Percentiles rank a stretch among this genome's conserved stretches.
Evolutionary conservation across 1,140 invertebrate species (phyloP).

Genomic region (Halesus radiatus): DNA sequence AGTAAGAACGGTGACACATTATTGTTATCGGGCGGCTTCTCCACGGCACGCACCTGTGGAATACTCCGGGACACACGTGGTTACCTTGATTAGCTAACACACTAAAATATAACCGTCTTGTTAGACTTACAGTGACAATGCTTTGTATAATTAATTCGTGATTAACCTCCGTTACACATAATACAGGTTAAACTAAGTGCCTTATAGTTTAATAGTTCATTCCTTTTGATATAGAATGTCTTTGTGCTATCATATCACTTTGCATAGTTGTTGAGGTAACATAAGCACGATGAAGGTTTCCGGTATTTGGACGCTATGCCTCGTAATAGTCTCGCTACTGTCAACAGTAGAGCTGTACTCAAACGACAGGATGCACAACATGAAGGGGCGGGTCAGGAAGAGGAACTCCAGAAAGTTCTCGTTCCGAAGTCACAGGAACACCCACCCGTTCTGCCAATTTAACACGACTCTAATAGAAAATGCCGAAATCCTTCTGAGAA

Average conservation of each 20-base stretch:
- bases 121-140: not conserved
- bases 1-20: not conserved
- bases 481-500: constrained; percentile 71
- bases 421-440: constrained; percentile 36
- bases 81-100: not conserved
- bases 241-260: not conserved
- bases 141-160: not conserved
- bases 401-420: constrained; percentile 50
- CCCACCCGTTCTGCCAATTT: constrained; percentile 64
- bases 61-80: not conserved
- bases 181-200: not conserved
- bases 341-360: not conserved
- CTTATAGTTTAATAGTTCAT: not conserved
- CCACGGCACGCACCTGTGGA: not conserved
- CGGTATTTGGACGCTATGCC: not conserved
- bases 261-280: not conserved
- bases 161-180: not conserved
- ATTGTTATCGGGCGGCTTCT: not conserved
- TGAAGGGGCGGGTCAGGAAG: constrained; percentile 48
- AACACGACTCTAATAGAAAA: constrained; percentile 73
- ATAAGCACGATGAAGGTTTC: constrained; percentile 7
- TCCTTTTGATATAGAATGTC: not conserved
- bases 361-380: constrained; percentile 19
- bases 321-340: not conserved
- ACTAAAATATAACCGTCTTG: not conserved